Evolutionary conservation across 2,113 vertebrate genomes (phyloP).

Genomic region (Rhizomys pruinosus): DNA sequence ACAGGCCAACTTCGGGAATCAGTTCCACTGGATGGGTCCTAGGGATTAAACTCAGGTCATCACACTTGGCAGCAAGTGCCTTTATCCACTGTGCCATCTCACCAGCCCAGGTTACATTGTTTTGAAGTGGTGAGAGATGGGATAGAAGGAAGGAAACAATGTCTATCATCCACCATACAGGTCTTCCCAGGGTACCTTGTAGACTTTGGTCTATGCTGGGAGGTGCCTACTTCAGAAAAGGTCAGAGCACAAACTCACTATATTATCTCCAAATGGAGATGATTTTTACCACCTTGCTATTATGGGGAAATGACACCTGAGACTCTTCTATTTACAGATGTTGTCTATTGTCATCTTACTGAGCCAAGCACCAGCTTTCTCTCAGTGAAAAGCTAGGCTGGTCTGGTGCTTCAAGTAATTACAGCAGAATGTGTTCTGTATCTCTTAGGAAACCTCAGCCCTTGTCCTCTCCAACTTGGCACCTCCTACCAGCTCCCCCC

Average conservation of each 20-base stretch:
- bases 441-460: not conserved
- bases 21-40: not conserved
- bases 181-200: not conserved
- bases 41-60: not conserved
- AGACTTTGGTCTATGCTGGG: not conserved
- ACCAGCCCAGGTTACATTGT: not conserved
- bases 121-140: not conserved
- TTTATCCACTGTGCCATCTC: not conserved
- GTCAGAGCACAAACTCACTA: not conserved
- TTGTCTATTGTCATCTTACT: not conserved
- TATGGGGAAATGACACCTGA: not conserved
- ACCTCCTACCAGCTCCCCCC: not conserved
- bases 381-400: not conserved
- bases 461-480: not conserved
- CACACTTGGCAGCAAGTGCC: not conserved
- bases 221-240: not conserved
- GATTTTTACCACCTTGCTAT: not conserved
- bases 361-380: not conserved
- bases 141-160: not conserved
- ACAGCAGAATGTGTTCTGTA: not conserved
- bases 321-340: not conserved
- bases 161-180: not conserved
- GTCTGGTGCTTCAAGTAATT: not conserved
- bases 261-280: not conserved
- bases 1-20: not conserved